Base-by-base conservation (phyloP, 2,888 invertebrate species). In the Malacosoma neustria region DNA sequence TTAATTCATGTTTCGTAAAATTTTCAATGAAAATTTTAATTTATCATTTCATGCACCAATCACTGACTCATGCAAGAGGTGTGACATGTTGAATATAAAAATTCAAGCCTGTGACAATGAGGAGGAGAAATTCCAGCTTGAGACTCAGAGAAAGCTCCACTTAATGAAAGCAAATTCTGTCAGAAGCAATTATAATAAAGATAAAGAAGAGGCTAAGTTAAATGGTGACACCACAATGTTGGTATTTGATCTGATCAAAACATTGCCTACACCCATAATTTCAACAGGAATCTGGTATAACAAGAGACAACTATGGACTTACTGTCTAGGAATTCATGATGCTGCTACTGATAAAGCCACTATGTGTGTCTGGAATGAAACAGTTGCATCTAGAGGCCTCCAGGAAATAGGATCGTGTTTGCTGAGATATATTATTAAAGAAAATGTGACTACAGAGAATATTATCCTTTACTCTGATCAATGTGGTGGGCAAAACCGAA, bases 251-350 rank as follows among this genome's bases (percentile, higher is more conserved):
- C 37, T 51, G 22, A 46, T 49, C 44, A 51, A 50, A 37, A 54
- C 37, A 38, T 45, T 35, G n/a, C n/a, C n/a, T n/a, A n/a, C n/a
- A n/a, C n/a, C n/a, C n/a, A n/a, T n/a, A n/a, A n/a, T n/a, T n/a
- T 41, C 41, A 15, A 57, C 52, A 15, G 54, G 52, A 22, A 43
- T 57, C 33, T 41, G 40, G 29, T 57, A 50, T 37, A 48, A 57
- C 37, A n/a, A n/a, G n/a, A n/a, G n/a, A n/a, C n/a, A n/a, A n/a
- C n/a, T n/a, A n/a, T n/a, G n/a, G n/a, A n/a, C n/a, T n/a, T n/a
- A n/a, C n/a, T n/a, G n/a, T n/a, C n/a, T n/a, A n/a, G n/a, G n/a
- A n/a, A n/a, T n/a, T n/a, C n/a, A n/a, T n/a, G n/a, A n/a, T n/a
- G n/a, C n/a, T n/a, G n/a, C n/a, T n/a, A n/a, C n/a, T n/a, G n/a